Evolutionary conservation across 2,888 invertebrate genomes (phyloP).

Genomic region (Lucinisca nassula): DNA sequence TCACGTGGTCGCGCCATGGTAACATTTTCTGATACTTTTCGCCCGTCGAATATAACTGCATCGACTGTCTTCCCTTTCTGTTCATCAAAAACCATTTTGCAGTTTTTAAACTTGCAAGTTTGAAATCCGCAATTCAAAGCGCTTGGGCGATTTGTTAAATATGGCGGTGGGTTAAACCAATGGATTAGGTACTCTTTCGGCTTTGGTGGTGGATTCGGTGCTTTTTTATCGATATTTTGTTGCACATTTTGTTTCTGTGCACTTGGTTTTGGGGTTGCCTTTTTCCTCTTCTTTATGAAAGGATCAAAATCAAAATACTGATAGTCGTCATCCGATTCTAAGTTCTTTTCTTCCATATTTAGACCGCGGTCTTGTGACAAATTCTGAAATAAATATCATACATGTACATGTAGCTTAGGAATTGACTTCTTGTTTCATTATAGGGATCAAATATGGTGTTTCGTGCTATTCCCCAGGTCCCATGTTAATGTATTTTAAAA

Average conservation of each 20-base stretch:
- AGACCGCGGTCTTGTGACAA: not conserved
- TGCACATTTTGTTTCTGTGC: not conserved
- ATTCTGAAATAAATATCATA: not conserved
- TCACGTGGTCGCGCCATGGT: slow-evolving; percentile 37
- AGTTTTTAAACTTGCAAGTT: slow-evolving; percentile 53
- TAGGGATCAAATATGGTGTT: too few relatives aligned
- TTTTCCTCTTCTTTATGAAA: not conserved
- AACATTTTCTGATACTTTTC: slow-evolving; percentile 23
- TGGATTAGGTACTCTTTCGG: slow-evolving; percentile 21
- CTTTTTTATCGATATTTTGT: not conserved
- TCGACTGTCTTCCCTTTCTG: slow-evolving; percentile 18
- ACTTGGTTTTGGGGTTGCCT: not conserved
- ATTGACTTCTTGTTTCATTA: too few relatives aligned
- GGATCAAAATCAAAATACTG: not conserved
- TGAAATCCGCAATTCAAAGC: slow-evolving; percentile 34
- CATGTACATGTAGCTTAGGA: too few relatives aligned
- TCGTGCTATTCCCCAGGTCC: too few relatives aligned
- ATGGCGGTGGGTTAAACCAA: slow-evolving; percentile 58
- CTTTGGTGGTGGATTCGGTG: not conserved
- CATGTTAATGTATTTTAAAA: too few relatives aligned
- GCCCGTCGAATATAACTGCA: slow-evolving; percentile 65
- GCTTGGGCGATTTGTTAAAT: slow-evolving; percentile 25
- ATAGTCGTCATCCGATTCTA: not conserved
- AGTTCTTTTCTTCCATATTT: not conserved
- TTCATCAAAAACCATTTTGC: slow-evolving; percentile 44